Evolutionary conservation across 30 jellyfish, hydroid and myxozoan species (phyloP).

Genomic region (Clytia hemisphaerica): DNA sequence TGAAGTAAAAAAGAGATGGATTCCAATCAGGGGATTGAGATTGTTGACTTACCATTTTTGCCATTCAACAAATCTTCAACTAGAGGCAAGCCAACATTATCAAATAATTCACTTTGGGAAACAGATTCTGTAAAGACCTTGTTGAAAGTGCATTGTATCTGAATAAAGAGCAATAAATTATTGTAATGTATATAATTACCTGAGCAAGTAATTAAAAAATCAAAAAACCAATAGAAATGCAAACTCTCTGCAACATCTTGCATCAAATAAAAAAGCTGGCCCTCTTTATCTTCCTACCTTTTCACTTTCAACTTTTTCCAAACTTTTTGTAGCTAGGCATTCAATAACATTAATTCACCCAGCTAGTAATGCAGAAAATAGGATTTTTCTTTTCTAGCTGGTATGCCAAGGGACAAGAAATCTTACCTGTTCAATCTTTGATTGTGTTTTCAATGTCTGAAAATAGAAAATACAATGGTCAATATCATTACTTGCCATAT

Average conservation of each 20-base stretch:
- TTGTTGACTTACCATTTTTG: conserved; percentile 61
- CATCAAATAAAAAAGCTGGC: no score
- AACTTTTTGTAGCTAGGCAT: no score
- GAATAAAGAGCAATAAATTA: neutral
- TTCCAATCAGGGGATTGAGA: no score
- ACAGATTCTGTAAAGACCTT: conserved; percentile 47
- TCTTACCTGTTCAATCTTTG: conserved; percentile 13
- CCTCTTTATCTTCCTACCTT: no score
- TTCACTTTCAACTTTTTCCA: no score
- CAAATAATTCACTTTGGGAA: conserved; percentile 56
- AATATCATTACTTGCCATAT: no score
- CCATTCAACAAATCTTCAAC: conserved; percentile 71
- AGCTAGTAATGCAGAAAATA: no score
- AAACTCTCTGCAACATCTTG: conserved; percentile 26
- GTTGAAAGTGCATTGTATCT: conserved; percentile 74
- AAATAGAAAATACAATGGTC: neutral
- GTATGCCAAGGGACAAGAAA: neutral
- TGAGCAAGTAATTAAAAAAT: neutral
- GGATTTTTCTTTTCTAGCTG: no score
- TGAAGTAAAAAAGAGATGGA: neutral
- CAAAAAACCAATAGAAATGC: neutral
- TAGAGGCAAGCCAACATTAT: conserved; percentile 72
- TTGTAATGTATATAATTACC: neutral
- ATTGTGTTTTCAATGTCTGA: conserved; percentile 1
- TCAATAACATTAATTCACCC: no score